These are phyloP conservation scores for Lucifuga dentata DNA, from an alignment of 2,113 vertebrate genomes.

Conservation along the genomic window DNA sequence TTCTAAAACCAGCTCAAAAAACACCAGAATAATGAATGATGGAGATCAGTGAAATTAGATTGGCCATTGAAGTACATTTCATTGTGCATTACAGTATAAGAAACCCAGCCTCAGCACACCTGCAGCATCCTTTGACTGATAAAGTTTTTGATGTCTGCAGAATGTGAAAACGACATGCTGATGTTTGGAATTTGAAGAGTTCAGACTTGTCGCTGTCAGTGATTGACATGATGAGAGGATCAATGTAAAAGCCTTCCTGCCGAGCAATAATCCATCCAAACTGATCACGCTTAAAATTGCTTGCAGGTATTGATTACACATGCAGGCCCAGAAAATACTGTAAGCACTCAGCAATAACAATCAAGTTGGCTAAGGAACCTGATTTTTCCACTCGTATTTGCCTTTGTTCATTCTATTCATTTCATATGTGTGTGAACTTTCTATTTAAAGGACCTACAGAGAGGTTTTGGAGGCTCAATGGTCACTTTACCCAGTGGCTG, in stretches of 20 bases:
- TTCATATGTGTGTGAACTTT: conserved; percentile 4
- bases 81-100: conserved; percentile 31
- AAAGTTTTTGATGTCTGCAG: conserved; percentile 50
- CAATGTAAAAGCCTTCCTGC: conserved; percentile 77
- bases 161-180: conserved; percentile 62
- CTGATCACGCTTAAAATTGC: conserved; percentile 81
- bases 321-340: conserved; percentile 68
- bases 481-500: neutral
- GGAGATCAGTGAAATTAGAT: conserved; percentile 4
- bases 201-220: conserved; percentile 70
- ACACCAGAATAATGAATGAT: conserved; percentile 11
- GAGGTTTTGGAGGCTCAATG: too few relatives aligned
- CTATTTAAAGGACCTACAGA: neutral
- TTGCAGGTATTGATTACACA: conserved; percentile 76
- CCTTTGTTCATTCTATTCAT: conserved; percentile 26
- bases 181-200: conserved; percentile 75
- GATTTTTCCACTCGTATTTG: conserved; percentile 31
- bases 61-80: conserved; percentile 23
- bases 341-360: conserved; percentile 74
- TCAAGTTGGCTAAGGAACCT: conserved; percentile 60
- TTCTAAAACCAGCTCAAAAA: neutral
- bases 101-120: conserved; percentile 52
- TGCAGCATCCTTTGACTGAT: conserved; percentile 23
- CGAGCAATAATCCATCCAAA: conserved; percentile 82
- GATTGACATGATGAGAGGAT: conserved; percentile 81